Evolutionary conservation across 1,140 invertebrate genomes (phyloP), one percentile per base, ranked within the genome.

Genomic region (Trichonephila inaurata): DNA sequence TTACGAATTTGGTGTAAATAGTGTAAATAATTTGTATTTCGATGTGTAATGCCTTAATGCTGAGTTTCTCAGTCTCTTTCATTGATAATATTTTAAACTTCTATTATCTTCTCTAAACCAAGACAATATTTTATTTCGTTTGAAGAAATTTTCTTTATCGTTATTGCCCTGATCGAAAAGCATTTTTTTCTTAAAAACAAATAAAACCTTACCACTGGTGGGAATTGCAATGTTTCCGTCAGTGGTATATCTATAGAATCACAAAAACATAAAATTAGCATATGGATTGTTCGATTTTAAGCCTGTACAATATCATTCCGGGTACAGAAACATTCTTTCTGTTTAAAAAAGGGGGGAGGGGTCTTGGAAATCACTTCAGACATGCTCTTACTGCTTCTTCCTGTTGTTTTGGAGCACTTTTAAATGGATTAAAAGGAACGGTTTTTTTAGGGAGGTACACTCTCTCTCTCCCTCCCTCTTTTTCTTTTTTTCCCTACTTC

Each of bases 371-470:
- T 77, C 72, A 77, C 72, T 77, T 77, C 72, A 19, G 28, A 77
- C 72, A 77, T 77, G 33, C 6, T 77, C 72, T 28, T 77, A 77
- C 18, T 28, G 18, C 72, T 88, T 28, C 44, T 89, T 77, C n/a
- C 51, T 40, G 60, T 88, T 88, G 58, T 62, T 88, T 88, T 88
- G 86, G 51, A 64, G 28, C 88, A 89, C 51, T 89, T 88, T 77
- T 89, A 51, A 89, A 62, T 89, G 88, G 88, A 89, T 89, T 89
- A 89, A 89, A 89, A 89, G 10, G 64, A 77, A 89, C 72, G 16
- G 4, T 33, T 33, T 64, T 64, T 62, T 64, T 1, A 40, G 44
- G 10, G n/a, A 4, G 51, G 18, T 40, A 33, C 28, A 19, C 18
- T 77, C n/a, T 69, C 16, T 69, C 16, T 18, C 72, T 5, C 61